Percentiles rank a stretch among this genome's conserved stretches.
These are phyloP conservation scores for Fistularia commersonii DNA, from an alignment of 2,797 vertebrate species.

Conservation along the genomic window DNA sequence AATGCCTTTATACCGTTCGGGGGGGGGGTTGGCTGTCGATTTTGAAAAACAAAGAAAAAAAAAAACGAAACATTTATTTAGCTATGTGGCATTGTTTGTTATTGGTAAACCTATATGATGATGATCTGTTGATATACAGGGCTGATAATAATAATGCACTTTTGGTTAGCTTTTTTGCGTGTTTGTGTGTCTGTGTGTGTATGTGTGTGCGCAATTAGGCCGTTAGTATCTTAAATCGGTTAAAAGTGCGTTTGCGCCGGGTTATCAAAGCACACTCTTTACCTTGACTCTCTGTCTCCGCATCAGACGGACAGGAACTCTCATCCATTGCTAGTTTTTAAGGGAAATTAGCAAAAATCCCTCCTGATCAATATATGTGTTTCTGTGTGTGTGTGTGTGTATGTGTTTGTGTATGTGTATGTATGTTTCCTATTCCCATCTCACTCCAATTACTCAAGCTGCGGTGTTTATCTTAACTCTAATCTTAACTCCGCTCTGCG, in stretches of 20 bases:
- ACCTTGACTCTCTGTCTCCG: slow-evolving; percentile 38
- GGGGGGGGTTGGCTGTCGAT: slow-evolving; percentile 25
- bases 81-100: slow-evolving; percentile 34
- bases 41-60: slow-evolving; percentile 39
- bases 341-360: too few species aligned
- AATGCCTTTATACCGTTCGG: slow-evolving; percentile 12
- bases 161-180: slow-evolving; percentile 60
- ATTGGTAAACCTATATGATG: slow-evolving; percentile 52
- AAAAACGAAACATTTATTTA: too few species aligned
- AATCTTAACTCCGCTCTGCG: too few species aligned
- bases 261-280: slow-evolving; percentile 51
- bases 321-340: too few species aligned
- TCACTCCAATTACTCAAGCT: slow-evolving; percentile 34
- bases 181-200: slow-evolving; percentile 2
- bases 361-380: too few species aligned
- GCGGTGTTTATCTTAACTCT: too few species aligned
- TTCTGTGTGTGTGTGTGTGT: too few species aligned
- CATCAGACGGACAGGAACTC: slow-evolving; percentile 34
- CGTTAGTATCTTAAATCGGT: slow-evolving; percentile 15
- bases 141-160: slow-evolving; percentile 73
- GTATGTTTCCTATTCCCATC: slow-evolving; percentile 16
- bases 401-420: slow-evolving; percentile 6
- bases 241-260: slow-evolving; percentile 38
- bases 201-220: slow-evolving; percentile 10
- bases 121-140: slow-evolving; percentile 64